phyloP scores from a whole-genome alignment of 1,140 invertebrate species.

The Macrobrachium rosenbergii region DNA sequence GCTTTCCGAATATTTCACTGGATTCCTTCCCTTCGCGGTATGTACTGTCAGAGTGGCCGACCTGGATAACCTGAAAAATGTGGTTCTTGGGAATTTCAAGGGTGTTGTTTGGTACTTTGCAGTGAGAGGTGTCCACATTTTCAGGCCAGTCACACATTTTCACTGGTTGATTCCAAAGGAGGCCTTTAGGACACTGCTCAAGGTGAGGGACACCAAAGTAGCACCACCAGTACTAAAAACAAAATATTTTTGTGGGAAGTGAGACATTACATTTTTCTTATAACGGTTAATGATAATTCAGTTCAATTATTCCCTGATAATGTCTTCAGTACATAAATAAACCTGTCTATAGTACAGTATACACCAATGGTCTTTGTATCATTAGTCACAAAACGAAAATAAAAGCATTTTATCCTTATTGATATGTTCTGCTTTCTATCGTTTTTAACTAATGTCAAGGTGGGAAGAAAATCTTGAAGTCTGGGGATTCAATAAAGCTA shows the following conservation, averaged over 20 bases:
- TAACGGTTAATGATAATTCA: background rate
- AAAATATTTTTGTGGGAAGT: background rate
- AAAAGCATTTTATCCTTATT: too few relatives aligned
- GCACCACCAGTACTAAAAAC: slow-evolving; percentile 69
- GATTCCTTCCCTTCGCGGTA: background rate
- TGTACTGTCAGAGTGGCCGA: background rate
- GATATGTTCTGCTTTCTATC: too few relatives aligned
- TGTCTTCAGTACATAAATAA: too few relatives aligned
- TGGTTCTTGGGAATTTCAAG: background rate
- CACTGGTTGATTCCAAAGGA: slow-evolving; percentile 65
- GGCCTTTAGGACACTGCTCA: slow-evolving; percentile 67
- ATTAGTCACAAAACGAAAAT: too few relatives aligned
- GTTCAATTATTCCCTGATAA: background rate
- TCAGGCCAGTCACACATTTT: slow-evolving; percentile 65
- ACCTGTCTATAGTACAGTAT: too few relatives aligned
- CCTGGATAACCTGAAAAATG: background rate
- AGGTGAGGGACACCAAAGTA: slow-evolving; percentile 66
- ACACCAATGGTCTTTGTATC: too few relatives aligned
- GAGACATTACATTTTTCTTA: background rate
- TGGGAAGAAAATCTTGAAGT: too few relatives aligned
- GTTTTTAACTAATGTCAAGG: too few relatives aligned
- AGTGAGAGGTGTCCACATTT: slow-evolving; percentile 61
- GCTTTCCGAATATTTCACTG: too few relatives aligned
- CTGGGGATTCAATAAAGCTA: too few relatives aligned
- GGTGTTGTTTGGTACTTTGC: slow-evolving; percentile 41